Evolutionary conservation across 2,888 invertebrate species (phyloP), one percentile per base, ranked within the genome.

Genomic region (Blera fallax): DNA sequence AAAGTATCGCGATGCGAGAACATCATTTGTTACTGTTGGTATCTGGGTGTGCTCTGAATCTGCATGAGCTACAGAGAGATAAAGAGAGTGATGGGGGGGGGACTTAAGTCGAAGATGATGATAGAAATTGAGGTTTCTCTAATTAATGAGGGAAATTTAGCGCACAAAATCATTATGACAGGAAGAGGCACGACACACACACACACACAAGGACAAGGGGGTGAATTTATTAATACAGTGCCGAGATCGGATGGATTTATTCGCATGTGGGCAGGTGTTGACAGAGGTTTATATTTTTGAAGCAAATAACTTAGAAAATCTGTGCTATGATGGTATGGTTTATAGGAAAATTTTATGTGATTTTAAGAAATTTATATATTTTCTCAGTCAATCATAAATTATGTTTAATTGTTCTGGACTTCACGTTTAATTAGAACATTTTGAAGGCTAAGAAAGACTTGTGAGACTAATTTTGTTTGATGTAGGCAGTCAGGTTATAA

Each of bases 1-100:
- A 85, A 85, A 85, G 81, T 85, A 85, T 85, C 85, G 58, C 76
- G 81, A 85, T 81, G 81, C 65, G 80, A 81, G 67, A 81, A 72
- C 81, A 62, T 81, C 76, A 67, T 81, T 85, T 77, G 80, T 85
- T 80, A 80, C 54, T 65, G 84, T 21, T 80, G 60, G 58, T 58
- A n/a, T 16, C 10, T 62, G 32, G 43, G 48, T 69, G 69, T 64
- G 74, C 73, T 18, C 67, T 37, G 27, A 54, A 32, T 58, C n/a
- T 72, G 7, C 4, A 4, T 3, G 24, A 24, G 24, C 24, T 2
- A 24, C n/a, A 4, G 24, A 24, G 24, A 3, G 24, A 18, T 14
- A 24, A 34, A 7, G 50, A 43, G 65, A 60, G 21, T 27, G 58
- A 43, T 60, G 21, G 67, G 2, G 11, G 58, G 52, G 32, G 43